Base-by-base conservation (phyloP, 2,113 vertebrate genomes). In the Epinephelus lanceolatus region DNA sequence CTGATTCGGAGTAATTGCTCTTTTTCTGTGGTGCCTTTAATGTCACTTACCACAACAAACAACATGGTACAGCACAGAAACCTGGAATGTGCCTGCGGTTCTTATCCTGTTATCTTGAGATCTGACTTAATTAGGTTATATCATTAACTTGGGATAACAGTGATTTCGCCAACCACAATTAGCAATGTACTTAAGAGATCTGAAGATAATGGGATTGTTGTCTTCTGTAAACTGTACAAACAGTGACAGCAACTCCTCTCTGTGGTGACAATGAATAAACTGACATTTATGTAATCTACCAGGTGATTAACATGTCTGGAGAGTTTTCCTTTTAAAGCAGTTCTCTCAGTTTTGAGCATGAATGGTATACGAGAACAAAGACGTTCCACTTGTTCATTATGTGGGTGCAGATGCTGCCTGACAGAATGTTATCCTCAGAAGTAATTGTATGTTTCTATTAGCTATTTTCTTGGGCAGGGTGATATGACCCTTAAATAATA, bases 31-130 rank as follows among this genome's bases (percentile, higher is more conserved):
- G 33, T 37, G 33, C 33, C 33, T 37, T 37, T 37, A 37, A 37
- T 45, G 42, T 9, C 11, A 45, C 8, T 45, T 59, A 72, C 6
- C 7, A 30, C 13, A 5, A 12, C 42, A 11, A 45, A 45, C 11
- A 45, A 45, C n/a, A n/a, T 2, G 0, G 5, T 15, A n/a, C 2
- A 0, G 8, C 15, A 17, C 51, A 75, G 65, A 51, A 79, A 27
- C 7, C 17, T 53, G 27, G 5, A 25, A 25, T 13, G 6, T 45
- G 19, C 4, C 23, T 18, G 14, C 40, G 21, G 3, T 23, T 71
- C 17, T 74, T 61, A 47, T 66, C 30, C 27, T 69, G 47, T 74
- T 74, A 52, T 71, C 51, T 78, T 60, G 27, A 66, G 53, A 55
- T 78, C n/a, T 33, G 62, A 68, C 7, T 71, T 71, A 70, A 66